Percentiles rank a stretch among this genome's conserved stretches.
Evolutionary conservation across 1,140 invertebrate genomes (phyloP).

Genomic region (Drosophila setifemur): DNA sequence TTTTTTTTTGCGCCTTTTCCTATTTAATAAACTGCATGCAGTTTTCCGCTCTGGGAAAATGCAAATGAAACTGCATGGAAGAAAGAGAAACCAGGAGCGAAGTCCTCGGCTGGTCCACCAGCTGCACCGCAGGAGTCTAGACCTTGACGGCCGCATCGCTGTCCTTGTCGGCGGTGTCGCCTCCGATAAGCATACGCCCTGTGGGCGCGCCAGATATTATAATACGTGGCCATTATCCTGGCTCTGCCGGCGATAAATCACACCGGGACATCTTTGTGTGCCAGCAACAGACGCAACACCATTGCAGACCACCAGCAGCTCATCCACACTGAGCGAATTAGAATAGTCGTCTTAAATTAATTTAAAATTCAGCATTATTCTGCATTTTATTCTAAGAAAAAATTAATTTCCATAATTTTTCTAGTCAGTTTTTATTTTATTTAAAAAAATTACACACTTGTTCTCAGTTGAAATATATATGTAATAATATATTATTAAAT

Average conservation of each 20-base stretch:
- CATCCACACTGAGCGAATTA: conserved; percentile 1
- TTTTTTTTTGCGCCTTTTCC: conserved; percentile 35
- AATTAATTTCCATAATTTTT: no score
- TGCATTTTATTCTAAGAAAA: no score
- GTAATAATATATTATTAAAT: no score
- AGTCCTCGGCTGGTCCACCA: conserved; percentile 40
- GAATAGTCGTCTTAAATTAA: neutral
- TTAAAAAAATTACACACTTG: no score
- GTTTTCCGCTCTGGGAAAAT: conserved; percentile 48
- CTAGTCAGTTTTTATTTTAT: neutral
- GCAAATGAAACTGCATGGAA: conserved; percentile 54
- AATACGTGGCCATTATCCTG: conserved; percentile 77
- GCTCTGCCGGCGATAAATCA: conserved; percentile 75
- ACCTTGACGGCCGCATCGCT: conserved; percentile 58
- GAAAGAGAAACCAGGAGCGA: conserved; percentile 3
- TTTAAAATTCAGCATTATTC: no score
- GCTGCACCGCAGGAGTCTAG: conserved; percentile 75
- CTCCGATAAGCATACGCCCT: conserved; percentile 76
- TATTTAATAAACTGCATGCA: conserved; percentile 76
- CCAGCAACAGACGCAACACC: conserved; percentile 65
- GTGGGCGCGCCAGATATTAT: conserved; percentile 75
- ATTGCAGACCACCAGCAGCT: conserved; percentile 30
- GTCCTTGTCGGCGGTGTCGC: conserved; percentile 55
- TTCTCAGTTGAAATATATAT: no score
- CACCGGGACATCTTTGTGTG: conserved; percentile 78